Percentiles rank a stretch among this genome's conserved stretches.
Conservation (phyloP, 2,888 invertebrate genomes). For the Prosopocoilus inquinatus region DNA sequence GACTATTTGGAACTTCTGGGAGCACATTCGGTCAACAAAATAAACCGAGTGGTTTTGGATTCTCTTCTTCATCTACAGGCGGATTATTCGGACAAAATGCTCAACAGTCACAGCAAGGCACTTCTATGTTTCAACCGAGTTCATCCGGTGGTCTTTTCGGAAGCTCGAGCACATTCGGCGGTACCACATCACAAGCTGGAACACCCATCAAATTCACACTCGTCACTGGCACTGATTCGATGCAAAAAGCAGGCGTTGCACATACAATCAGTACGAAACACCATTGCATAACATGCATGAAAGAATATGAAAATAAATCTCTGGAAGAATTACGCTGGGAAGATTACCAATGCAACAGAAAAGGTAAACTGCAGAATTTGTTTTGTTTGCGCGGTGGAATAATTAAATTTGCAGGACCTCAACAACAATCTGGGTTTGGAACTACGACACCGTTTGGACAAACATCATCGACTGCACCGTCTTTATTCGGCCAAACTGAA, state of each 20-base stretch:
- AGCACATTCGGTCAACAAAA: conserved; percentile 56
- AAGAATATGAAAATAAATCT: conserved; percentile 93
- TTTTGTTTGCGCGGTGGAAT: conserved; percentile 54
- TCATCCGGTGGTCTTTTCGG: conserved; percentile 52
- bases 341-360: conserved; percentile 88
- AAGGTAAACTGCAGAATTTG: conserved; percentile 60
- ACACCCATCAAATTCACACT: conserved; percentile 85
- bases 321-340: conserved; percentile 92
- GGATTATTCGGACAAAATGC: conserved; percentile 56
- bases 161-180: conserved; percentile 47
- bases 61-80: conserved; percentile 38
- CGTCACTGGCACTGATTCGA: conserved; percentile 84
- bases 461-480: conserved; percentile 45
- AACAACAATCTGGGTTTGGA: conserved; percentile 41
- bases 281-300: conserved; percentile 98
- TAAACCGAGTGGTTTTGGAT: conserved; percentile 60
- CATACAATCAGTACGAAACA: conserved; percentile 89
- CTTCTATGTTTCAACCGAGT: conserved; percentile 39
- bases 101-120: conserved; percentile 46
- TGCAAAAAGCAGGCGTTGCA: conserved; percentile 83
- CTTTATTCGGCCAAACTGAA: conserved; percentile 60
- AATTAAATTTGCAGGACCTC: conserved; percentile 34
- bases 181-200: conserved; percentile 56
- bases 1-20: conserved; percentile 62
- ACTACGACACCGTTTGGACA: conserved; percentile 55